Evolutionary conservation across 2,797 vertebrate genomes (phyloP), one percentile per base, ranked within the genome.

Genomic region (Etheostoma nigrum): DNA sequence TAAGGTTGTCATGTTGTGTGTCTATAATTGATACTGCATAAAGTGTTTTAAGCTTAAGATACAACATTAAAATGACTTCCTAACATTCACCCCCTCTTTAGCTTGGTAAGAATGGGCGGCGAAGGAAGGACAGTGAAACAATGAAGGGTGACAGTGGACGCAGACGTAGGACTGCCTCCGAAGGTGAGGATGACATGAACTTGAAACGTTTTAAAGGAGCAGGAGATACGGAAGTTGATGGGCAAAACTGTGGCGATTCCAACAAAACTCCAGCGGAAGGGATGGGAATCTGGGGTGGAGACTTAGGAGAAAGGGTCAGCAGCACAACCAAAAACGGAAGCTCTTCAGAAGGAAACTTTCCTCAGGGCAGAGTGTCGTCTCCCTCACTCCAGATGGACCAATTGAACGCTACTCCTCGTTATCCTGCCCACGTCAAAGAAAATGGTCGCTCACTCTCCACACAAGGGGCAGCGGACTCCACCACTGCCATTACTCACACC

Each of bases 131-230:
- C 71, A 86, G 89, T 27, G 95, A 96, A 61, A 90, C 90, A 12
- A 68, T 90, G 55, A 96, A 96, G 59, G 93, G 90, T 5, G 95
- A 96, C 91, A 94, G 88, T 85, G 96, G 95, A 59, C 97, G 98
- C 25, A 95, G 98, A 78, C 96, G 98, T 54, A 96, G 97, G 90
- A 98, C 94, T 67, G 89, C 95, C 81, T 97, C 97, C 2, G 98
- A 97, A 91, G 93, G 95, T 77, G 96, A 97, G 48, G 97, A 97
- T 88, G 98, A 99, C 91, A 84, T 96, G 91, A 97, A 95, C 86
- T 94, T 96, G 83, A 99, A 99, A 90, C 97, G 97, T 75, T 96
- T 98, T 73, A 99, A 99, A 93, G 95, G 92, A 67, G 94, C 94
- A 30, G 97, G 95, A 66, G 96, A 95, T 91, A 51, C 66, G 0